Percentiles rank a stretch among this genome's conserved stretches.
Conservation (phyloP, 2,797 vertebrate species). For the Balearica regulorum region DNA sequence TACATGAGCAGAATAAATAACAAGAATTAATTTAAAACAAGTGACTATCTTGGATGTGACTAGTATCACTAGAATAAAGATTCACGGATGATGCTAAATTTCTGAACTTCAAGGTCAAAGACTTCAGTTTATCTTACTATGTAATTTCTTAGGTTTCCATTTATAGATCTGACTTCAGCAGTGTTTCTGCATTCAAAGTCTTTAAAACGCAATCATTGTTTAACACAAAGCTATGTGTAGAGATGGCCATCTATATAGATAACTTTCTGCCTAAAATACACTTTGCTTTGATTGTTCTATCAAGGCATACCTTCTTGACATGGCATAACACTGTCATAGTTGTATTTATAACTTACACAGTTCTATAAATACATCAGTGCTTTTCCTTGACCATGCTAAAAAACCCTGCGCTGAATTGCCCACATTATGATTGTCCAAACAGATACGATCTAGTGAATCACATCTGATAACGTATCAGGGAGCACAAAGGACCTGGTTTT, state of each 20-base stretch:
- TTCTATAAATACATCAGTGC: not conserved
- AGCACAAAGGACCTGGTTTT: not conserved
- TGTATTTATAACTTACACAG: not conserved
- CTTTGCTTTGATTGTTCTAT: not conserved
- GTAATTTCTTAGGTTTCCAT: not conserved
- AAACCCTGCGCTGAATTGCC: not conserved
- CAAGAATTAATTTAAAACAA: not conserved
- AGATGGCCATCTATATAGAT: not conserved
- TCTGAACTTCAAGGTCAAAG: not conserved
- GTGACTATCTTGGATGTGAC: not conserved
- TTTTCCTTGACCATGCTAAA: constrained; percentile 2
- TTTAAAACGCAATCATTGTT: not conserved
- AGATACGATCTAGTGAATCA: constrained; percentile 26
- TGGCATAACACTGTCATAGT: not conserved
- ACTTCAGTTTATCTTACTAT: not conserved
- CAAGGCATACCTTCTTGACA: not conserved
- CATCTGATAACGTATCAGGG: constrained; percentile 45
- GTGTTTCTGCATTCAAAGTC: not conserved
- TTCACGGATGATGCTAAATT: not conserved
- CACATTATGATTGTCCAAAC: not conserved
- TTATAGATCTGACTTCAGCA: not conserved
- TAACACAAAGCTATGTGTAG: not conserved
- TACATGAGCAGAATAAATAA: not conserved
- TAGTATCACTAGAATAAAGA: not conserved
- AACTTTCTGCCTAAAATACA: not conserved